Conservation (phyloP, 2,888 invertebrate species). For the Lamellibrachia satsuma region DNA sequence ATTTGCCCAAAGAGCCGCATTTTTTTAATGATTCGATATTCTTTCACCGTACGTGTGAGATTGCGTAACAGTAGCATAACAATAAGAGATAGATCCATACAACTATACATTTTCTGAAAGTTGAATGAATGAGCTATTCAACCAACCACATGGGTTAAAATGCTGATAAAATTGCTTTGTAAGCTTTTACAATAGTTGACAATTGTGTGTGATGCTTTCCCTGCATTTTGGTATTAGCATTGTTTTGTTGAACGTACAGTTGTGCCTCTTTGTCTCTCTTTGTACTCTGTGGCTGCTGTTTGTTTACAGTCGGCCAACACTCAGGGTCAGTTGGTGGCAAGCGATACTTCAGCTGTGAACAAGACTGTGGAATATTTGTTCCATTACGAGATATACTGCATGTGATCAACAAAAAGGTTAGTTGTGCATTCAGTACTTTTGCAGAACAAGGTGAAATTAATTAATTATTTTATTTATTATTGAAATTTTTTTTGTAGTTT, state of each 20-base stretch:
- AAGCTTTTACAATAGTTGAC: neutral
- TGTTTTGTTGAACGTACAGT: no score
- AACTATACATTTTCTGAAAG: no score
- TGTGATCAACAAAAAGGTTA: constrained; percentile 50
- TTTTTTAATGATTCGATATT: no score
- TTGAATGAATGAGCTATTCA: no score
- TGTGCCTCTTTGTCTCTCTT: no score
- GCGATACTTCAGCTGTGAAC: constrained; percentile 55
- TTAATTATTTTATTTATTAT: neutral
- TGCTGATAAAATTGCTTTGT: no score
- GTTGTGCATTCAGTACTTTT: neutral
- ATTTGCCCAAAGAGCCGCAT: no score
- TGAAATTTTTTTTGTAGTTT: no score
- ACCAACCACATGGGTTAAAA: no score
- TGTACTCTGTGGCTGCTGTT: neutral
- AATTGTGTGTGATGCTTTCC: neutral
- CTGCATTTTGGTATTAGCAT: neutral
- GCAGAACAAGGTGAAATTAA: neutral
- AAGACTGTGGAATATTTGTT: constrained; percentile 56
- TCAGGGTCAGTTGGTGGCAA: constrained; percentile 57
- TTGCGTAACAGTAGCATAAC: no score
- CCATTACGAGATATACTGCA: constrained; percentile 57
- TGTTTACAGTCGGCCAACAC: constrained; percentile 53
- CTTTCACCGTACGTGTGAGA: no score
- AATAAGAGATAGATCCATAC: no score